Percentiles rank a stretch among this genome's conserved stretches.
phyloP scores from a whole-genome alignment of 2,797 vertebrate genomes.

The Enteromius viviparus region DNA sequence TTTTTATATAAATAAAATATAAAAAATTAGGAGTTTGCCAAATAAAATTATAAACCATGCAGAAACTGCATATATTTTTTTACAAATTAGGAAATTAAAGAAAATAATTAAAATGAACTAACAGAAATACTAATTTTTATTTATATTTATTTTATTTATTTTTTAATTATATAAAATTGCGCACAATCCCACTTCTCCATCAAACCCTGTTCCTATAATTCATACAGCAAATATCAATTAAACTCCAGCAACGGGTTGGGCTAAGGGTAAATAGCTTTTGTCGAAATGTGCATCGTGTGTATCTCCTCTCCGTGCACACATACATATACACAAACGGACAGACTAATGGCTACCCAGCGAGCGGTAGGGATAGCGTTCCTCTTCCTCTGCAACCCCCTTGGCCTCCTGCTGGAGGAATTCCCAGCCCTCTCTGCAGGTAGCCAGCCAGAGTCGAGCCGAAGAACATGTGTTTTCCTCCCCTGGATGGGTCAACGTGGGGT shows the following conservation, averaged over 20 bases:
- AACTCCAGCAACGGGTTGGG: constrained; percentile 25
- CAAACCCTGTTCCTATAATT: constrained; percentile 19
- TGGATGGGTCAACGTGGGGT: constrained; percentile 84
- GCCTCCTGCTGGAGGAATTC: constrained; percentile 84
- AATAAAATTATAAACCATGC: not conserved
- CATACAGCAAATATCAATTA: constrained; percentile 62
- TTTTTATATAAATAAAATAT: not conserved
- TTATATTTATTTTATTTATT: too few relatives aligned
- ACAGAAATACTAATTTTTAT: too few relatives aligned
- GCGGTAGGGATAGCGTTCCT: constrained; percentile 66
- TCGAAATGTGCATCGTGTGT: constrained; percentile 50
- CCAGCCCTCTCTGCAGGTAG: constrained; percentile 89
- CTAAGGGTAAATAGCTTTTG: constrained; percentile 37
- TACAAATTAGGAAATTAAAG: not conserved
- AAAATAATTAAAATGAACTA: not conserved
- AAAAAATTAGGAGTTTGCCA: not conserved
- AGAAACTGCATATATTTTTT: not conserved
- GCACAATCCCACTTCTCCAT: not conserved
- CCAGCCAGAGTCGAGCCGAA: constrained; percentile 83
- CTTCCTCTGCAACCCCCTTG: constrained; percentile 57
- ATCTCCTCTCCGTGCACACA: not conserved
- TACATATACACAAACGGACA: constrained; percentile 60
- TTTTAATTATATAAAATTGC: too few relatives aligned
- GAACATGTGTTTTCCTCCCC: constrained; percentile 89
- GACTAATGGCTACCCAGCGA: constrained; percentile 70